phyloP scores from a whole-genome alignment of 2,797 vertebrate species.

The Coregonus sp. region DNA sequence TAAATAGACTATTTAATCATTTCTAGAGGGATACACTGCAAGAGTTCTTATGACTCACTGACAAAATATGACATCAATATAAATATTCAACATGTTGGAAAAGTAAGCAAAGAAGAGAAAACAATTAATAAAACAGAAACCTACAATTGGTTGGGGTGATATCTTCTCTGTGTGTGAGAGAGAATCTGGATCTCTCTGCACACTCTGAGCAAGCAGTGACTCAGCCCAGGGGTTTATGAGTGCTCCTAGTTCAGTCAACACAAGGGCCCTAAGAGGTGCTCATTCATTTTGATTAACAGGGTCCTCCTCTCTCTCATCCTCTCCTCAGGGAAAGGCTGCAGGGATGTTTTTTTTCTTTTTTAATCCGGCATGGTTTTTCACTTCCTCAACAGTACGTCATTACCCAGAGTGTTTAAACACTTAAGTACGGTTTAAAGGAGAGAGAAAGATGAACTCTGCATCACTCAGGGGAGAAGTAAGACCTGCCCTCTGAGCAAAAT shows the following conservation, averaged over 20 bases:
- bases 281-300: conserved; percentile 68
- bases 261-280: conserved; percentile 52
- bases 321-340: conserved; percentile 51
- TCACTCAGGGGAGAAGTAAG: conserved; percentile 73
- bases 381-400: conserved; percentile 75
- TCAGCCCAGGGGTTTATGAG: not conserved
- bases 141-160: not conserved
- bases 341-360: conserved; percentile 48
- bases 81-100: not conserved
- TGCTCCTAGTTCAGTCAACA: conserved; percentile 41
- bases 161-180: not conserved
- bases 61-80: conserved; percentile 5
- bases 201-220: conserved; percentile 26
- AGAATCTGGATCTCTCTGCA: conserved; percentile 48
- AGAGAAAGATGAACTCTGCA: conserved; percentile 69
- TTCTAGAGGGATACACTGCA: not conserved
- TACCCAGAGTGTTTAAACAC: conserved; percentile 77
- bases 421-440: conserved; percentile 68
- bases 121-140: not conserved
- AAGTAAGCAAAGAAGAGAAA: conserved; percentile 29
- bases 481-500: conserved; percentile 66
- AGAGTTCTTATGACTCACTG: conserved; percentile 12
- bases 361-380: conserved; percentile 72
- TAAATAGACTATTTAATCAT: conserved; percentile 14
- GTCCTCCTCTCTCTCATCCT: conserved; percentile 48